Percentiles rank a stretch among this genome's conserved stretches.
Conservation (phyloP, 1,140 invertebrate species). For the Zaprionus camerounensis region DNA sequence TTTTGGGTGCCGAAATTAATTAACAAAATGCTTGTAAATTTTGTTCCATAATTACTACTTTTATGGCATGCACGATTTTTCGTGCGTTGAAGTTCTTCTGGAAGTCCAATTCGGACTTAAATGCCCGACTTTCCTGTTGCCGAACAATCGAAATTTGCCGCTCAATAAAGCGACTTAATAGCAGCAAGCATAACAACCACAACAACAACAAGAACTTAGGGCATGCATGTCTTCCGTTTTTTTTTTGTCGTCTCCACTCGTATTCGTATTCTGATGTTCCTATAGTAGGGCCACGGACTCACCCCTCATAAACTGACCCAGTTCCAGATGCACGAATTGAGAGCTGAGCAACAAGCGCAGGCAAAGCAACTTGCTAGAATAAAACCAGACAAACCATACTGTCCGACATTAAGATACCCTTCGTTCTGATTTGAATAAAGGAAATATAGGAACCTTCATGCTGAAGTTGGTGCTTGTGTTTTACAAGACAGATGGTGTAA, state of each 20-base stretch:
- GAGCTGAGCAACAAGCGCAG: conserved; percentile 35
- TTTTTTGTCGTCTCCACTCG: conserved; percentile 27
- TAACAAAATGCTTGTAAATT: conserved; percentile 75
- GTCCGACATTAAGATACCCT: no score
- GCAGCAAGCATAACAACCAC: conserved; percentile 34
- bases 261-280: conserved; percentile 4
- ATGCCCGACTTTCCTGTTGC: conserved; percentile 40
- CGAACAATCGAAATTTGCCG: conserved; percentile 65
- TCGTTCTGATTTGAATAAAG: no score
- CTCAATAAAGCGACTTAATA: conserved; percentile 78
- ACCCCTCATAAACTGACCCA: conserved; percentile 55
- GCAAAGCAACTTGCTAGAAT: conserved; percentile 7
- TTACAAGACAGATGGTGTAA: no score
- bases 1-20: conserved; percentile 68
- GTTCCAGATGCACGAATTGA: conserved; percentile 43
- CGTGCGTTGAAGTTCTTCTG: conserved; percentile 45
- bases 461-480: no score
- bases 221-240: conserved; percentile 46
- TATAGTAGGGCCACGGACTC: conserved; percentile 17
- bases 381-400: no score
- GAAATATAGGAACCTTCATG: no score
- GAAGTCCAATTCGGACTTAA: conserved; percentile 11
- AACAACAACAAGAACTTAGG: conserved; percentile 15
- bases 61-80: conserved; percentile 58
- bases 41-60: conserved; percentile 69